phyloP scores from a whole-genome alignment of 2,113 vertebrate species.

The Notothenia coriiceps region DNA sequence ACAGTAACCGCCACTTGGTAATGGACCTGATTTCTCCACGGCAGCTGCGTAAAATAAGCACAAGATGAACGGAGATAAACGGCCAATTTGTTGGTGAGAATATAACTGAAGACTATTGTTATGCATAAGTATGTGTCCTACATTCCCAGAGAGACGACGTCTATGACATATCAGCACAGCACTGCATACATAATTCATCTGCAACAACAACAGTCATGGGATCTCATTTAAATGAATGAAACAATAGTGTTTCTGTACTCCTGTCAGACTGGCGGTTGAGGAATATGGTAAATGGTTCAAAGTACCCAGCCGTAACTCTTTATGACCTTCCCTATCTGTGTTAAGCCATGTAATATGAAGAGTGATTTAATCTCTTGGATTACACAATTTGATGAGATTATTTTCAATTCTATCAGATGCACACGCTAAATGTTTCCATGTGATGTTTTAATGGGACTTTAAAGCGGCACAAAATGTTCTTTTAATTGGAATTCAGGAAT shows the following conservation, averaged over 20 bases:
- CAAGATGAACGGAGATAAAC: conserved; percentile 46
- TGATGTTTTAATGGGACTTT: conserved; percentile 51
- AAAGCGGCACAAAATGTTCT: conserved; percentile 30
- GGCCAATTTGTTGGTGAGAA: conserved; percentile 71
- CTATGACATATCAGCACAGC: conserved; percentile 72
- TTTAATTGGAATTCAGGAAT: conserved; percentile 38
- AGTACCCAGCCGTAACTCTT: conserved; percentile 44
- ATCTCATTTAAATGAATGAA: conserved; percentile 72
- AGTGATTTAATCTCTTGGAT: conserved; percentile 53
- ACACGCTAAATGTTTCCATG: conserved; percentile 22
- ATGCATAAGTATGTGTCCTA: conserved; percentile 82
- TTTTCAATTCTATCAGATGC: conserved; percentile 46
- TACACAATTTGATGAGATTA: conserved; percentile 67
- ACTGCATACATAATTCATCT: conserved; percentile 80
- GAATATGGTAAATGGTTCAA: conserved; percentile 54
- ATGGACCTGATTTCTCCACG: conserved; percentile 21
- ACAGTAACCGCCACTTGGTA: conserved; percentile 29
- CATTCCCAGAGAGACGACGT: conserved; percentile 74
- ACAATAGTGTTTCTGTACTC: conserved; percentile 78
- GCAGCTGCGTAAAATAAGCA: conserved; percentile 35
- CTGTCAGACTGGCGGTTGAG: conserved; percentile 66
- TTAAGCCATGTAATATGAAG: conserved; percentile 42
- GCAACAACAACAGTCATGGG: conserved; percentile 62
- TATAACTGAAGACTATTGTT: conserved; percentile 77
- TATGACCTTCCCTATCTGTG: conserved; percentile 30